A percentile compares a stretch with the other conserved stretches of the same genome.
Evolutionary conservation across 2,888 invertebrate genomes (phyloP).

Genomic region (Lasius platythorax): DNA sequence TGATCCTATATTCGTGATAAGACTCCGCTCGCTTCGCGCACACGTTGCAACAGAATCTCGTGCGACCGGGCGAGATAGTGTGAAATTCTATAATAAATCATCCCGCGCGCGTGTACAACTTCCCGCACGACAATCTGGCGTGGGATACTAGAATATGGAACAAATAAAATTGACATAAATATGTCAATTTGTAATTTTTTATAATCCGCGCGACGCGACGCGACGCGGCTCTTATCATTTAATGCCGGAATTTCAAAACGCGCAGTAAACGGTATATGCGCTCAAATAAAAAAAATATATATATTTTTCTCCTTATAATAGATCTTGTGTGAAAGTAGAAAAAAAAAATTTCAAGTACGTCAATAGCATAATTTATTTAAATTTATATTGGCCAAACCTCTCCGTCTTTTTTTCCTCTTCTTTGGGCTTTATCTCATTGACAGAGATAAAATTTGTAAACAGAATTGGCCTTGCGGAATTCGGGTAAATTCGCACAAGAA

Average conservation of each 20-base stretch:
- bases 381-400: not conserved
- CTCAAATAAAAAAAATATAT: constrained; percentile 1
- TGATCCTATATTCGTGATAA: constrained; percentile 24
- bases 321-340: not conserved
- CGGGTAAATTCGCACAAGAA: not conserved
- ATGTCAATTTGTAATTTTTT: constrained; percentile 1
- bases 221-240: not conserved
- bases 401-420: not conserved
- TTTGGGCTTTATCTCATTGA: not conserved
- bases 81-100: constrained; percentile 37
- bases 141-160: not conserved
- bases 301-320: not conserved
- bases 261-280: not conserved
- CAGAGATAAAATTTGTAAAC: not conserved
- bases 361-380: not conserved
- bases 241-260: not conserved
- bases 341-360: not conserved
- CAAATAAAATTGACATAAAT: not conserved
- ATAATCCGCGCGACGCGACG: not conserved
- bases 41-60: not conserved
- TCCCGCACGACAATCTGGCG: not conserved
- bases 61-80: constrained; percentile 20
- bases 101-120: not conserved
- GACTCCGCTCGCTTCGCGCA: constrained; percentile 5
- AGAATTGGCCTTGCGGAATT: not conserved